Conservation (phyloP, 2,888 invertebrate species). For the Agrotis exclamationis region DNA sequence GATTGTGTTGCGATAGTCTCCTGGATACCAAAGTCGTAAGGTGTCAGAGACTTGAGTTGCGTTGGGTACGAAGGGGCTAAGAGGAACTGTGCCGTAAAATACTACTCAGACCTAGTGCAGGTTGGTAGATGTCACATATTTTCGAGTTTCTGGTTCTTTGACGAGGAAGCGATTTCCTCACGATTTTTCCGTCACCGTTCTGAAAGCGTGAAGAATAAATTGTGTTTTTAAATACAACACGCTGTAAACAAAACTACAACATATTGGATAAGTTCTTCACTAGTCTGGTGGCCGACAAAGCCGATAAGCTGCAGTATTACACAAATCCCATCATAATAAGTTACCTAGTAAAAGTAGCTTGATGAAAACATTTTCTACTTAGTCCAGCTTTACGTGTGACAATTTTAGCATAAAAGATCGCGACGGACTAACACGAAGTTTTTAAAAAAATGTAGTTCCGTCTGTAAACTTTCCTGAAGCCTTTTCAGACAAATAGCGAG, state of each 20-base stretch:
- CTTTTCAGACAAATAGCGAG: slow-evolving; percentile 29
- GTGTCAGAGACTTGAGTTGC: no score
- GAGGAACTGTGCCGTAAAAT: no score
- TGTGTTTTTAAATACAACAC: not conserved
- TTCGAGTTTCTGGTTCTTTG: no score
- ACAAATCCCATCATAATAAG: slow-evolving; percentile 39
- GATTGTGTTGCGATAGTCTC: no score
- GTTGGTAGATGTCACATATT: no score
- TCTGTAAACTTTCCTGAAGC: slow-evolving; percentile 6
- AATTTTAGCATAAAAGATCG: slow-evolving; percentile 33
- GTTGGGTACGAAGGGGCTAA: no score
- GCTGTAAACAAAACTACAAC: not conserved
- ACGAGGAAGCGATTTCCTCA: no score
- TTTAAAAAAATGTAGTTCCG: slow-evolving; percentile 16
- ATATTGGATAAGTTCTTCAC: not conserved
- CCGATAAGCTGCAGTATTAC: slow-evolving; percentile 34
- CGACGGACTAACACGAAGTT: slow-evolving; percentile 17
- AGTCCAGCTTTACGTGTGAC: slow-evolving; percentile 37
- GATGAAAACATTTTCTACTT: slow-evolving; percentile 47
- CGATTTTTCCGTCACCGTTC: no score
- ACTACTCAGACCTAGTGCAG: no score
- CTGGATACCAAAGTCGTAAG: no score
- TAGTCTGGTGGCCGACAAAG: not conserved
- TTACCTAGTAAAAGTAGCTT: slow-evolving; percentile 19
- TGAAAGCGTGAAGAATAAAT: no score